Evolutionary conservation across 2,888 invertebrate genomes (phyloP).

Genomic region (Pristionchus exspectatus): DNA sequence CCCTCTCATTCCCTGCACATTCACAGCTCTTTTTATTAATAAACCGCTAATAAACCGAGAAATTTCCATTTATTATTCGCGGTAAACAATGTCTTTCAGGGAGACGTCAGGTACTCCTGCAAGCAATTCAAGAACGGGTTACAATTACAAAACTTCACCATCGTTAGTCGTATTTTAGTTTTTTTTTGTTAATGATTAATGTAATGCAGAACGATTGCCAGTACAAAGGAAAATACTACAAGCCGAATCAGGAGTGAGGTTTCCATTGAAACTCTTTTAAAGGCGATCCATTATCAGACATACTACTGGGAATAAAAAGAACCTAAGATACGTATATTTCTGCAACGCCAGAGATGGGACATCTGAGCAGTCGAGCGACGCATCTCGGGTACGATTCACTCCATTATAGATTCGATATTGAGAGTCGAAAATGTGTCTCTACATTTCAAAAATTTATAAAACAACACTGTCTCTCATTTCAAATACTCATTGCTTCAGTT

Average conservation of each 20-base stretch:
- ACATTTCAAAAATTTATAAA: not conserved
- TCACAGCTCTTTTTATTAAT: too few relatives aligned
- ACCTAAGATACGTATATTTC: too few relatives aligned
- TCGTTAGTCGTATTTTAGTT: not conserved
- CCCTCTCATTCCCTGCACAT: too few relatives aligned
- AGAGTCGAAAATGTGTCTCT: not conserved
- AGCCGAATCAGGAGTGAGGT: not conserved
- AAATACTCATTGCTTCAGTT: not conserved
- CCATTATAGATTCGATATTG: too few relatives aligned
- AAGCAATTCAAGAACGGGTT: not conserved
- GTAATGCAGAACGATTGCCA: not conserved
- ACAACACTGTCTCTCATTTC: not conserved
- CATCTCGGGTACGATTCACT: too few relatives aligned
- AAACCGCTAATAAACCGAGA: too few relatives aligned
- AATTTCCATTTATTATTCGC: too few relatives aligned
- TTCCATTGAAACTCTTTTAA: not conserved
- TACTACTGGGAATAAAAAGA: too few relatives aligned
- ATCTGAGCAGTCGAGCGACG: too few relatives aligned
- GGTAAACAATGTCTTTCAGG: not conserved
- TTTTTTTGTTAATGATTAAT: not conserved
- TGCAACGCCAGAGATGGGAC: too few relatives aligned
- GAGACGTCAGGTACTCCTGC: not conserved
- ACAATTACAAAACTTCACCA: not conserved
- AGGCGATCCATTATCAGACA: too few relatives aligned
- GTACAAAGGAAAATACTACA: not conserved